Percentiles rank a stretch among this genome's conserved stretches.
phyloP scores from a whole-genome alignment of 2,888 invertebrate genomes.

The Spisula subtruncata region DNA sequence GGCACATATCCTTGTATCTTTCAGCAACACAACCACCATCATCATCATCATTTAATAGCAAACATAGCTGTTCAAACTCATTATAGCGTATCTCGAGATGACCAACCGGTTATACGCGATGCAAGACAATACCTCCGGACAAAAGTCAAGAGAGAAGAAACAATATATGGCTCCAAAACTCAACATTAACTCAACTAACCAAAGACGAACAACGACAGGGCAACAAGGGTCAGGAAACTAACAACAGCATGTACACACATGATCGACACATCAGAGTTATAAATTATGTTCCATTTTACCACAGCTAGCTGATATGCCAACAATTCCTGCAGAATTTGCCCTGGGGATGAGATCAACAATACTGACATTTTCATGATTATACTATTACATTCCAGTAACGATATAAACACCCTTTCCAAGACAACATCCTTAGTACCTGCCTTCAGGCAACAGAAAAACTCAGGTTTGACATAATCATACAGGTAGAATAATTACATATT shows the following conservation, averaged over 20 bases:
- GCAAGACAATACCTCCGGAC: no score
- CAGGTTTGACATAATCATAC: neutral
- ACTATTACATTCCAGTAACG: neutral
- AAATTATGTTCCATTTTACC: neutral
- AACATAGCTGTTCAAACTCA: no score
- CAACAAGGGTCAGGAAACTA: neutral
- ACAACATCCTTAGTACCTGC: neutral
- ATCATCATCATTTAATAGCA: no score
- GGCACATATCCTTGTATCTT: no score
- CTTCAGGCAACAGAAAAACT: neutral
- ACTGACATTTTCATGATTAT: slow-evolving; percentile 15
- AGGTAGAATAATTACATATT: neutral
- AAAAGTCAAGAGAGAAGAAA: no score
- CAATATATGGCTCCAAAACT: no score
- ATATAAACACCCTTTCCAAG: neutral
- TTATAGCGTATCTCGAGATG: no score
- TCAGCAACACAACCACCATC: no score
- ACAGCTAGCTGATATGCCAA: neutral
- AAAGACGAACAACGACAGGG: neutral
- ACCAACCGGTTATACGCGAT: no score
- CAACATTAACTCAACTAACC: neutral
- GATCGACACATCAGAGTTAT: neutral
- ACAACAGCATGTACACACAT: no score
- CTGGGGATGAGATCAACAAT: neutral
- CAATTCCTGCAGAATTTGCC: neutral